Evolutionary conservation across 2,113 vertebrate species (phyloP).

Genomic region (Erinaceus europaeus): DNA sequence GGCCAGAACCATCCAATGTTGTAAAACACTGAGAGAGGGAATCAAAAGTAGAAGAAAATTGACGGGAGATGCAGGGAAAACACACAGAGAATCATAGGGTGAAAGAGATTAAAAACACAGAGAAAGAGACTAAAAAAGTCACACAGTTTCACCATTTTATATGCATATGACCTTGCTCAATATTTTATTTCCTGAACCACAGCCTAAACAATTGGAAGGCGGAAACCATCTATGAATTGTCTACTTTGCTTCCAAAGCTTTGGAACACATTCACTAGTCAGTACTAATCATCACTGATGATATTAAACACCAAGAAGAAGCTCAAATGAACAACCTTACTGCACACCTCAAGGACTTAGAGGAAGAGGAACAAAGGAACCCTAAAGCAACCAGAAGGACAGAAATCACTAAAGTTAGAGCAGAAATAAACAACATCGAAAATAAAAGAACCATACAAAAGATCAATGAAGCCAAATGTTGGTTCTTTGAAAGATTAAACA

Average conservation of each 20-base stretch:
- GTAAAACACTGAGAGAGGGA: neutral
- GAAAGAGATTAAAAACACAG: neutral
- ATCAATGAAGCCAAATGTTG: too few relatives aligned
- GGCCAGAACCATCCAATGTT: neutral
- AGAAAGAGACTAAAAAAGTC: neutral
- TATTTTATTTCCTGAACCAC: neutral
- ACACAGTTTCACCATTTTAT: neutral
- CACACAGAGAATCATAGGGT: neutral
- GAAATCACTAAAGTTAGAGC: too few relatives aligned
- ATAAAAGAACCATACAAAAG: too few relatives aligned
- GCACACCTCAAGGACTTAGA: too few relatives aligned
- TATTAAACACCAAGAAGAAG: too few relatives aligned
- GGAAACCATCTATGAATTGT: neutral
- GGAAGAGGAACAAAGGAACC: too few relatives aligned
- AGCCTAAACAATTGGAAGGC: neutral
- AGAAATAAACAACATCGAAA: too few relatives aligned
- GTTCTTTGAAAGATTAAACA: too few relatives aligned
- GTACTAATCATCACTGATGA: neutral
- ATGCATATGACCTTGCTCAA: neutral
- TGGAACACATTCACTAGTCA: neutral
- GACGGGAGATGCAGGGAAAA: too few relatives aligned
- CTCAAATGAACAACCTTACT: too few relatives aligned
- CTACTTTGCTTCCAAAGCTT: neutral
- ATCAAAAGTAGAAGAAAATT: constrained; percentile 2
- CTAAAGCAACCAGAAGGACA: too few relatives aligned